A percentile compares a stretch with the other conserved stretches of the same genome.
Evolutionary conservation across 1,140 invertebrate genomes (phyloP).

Genomic region (Drosophila nikananu): DNA sequence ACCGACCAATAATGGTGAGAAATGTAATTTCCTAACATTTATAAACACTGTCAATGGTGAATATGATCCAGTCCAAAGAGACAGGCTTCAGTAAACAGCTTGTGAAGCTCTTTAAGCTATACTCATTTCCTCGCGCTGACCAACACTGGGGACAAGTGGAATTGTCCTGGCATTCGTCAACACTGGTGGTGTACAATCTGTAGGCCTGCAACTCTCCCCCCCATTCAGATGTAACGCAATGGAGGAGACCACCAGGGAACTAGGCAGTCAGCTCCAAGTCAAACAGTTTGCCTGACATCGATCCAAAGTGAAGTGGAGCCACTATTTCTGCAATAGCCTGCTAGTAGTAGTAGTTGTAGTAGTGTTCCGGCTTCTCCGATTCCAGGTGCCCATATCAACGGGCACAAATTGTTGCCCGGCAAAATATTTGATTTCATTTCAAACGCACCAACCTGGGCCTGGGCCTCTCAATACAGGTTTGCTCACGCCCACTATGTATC

Average conservation of each 20-base stretch:
- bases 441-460: conserved; percentile 37
- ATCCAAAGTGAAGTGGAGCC: conserved; percentile 23
- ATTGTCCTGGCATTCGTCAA: conserved; percentile 25
- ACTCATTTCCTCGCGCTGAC: neutral
- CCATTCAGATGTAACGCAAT: conserved; percentile 1
- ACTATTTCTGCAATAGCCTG: neutral
- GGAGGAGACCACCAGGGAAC: conserved; percentile 1
- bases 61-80: neutral
- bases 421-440: conserved; percentile 80
- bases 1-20: conserved; percentile 1
- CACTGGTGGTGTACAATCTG: conserved; percentile 27
- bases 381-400: conserved; percentile 43
- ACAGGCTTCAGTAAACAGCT: too few species aligned
- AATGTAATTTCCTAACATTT: neutral
- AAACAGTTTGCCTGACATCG: conserved; percentile 45
- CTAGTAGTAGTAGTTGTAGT: neutral
- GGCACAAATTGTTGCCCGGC: conserved; percentile 68
- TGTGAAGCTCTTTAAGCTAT: neutral
- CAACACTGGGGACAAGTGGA: conserved; percentile 14
- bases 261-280: conserved; percentile 30
- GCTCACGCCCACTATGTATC: neutral
- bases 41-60: too few species aligned
- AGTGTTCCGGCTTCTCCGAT: conserved; percentile 1
- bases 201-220: neutral
- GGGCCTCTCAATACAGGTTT: conserved; percentile 43